Conservation (phyloP, 2,797 vertebrate genomes). For the Coilia nasus region DNA sequence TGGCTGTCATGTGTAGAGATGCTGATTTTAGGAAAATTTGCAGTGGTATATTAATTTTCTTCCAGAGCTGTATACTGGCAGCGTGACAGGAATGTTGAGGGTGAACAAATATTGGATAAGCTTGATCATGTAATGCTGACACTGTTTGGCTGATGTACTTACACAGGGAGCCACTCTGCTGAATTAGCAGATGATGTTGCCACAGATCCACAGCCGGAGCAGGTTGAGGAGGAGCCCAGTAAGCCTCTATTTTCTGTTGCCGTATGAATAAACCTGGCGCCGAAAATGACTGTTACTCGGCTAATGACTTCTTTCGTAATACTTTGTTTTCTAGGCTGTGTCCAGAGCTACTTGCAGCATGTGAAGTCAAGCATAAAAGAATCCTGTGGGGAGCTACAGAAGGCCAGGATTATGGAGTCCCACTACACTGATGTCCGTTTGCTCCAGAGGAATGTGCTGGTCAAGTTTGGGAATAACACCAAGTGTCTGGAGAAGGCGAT, state of each 20-base stretch:
- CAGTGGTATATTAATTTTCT: too few species aligned
- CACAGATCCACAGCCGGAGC: neutral
- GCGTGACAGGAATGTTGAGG: neutral
- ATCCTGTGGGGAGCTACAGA: constrained; percentile 63
- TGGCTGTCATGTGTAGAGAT: too few species aligned
- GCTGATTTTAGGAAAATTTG: too few species aligned
- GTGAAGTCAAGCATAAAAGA: constrained; percentile 71
- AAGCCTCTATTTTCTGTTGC: neutral
- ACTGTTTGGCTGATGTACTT: neutral
- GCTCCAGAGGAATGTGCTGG: constrained; percentile 70
- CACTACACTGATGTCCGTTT: constrained; percentile 78
- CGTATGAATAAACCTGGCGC: neutral
- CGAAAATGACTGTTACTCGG: neutral
- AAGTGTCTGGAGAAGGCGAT: constrained; percentile 82
- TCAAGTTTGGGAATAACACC: constrained; percentile 69
- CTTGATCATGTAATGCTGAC: neutral
- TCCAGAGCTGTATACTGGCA: too few species aligned
- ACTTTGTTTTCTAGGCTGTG: constrained; percentile 70
- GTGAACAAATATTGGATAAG: neutral
- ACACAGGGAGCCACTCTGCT: neutral
- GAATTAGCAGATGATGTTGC: neutral
- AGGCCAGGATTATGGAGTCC: constrained; percentile 63
- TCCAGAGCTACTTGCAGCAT: constrained; percentile 69
- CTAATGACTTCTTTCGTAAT: neutral
- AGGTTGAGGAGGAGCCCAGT: neutral